Conservation (phyloP, 2,888 invertebrate genomes). For the Zygothrica quintamaculata region DNA sequence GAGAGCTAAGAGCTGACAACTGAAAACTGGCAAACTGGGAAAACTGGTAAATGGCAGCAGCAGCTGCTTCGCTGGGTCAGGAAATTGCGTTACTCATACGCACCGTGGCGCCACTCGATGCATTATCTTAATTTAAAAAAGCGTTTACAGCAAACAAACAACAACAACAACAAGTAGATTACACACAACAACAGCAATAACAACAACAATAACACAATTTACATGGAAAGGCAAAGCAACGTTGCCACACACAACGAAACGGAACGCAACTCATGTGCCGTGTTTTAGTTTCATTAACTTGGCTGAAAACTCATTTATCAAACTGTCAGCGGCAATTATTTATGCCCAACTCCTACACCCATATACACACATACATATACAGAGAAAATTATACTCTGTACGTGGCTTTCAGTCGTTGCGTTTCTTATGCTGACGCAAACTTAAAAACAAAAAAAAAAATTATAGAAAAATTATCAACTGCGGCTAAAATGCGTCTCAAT, state of each 20-base stretch:
- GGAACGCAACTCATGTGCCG: slow-evolving; percentile 58
- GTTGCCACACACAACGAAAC: no score
- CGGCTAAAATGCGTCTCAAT: slow-evolving; percentile 18
- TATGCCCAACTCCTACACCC: slow-evolving; percentile 36
- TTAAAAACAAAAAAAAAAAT: no score
- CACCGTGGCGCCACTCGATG: slow-evolving; percentile 58
- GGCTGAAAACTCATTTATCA: slow-evolving; percentile 76
- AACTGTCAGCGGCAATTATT: slow-evolving; percentile 78
- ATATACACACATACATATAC: slow-evolving; percentile 1
- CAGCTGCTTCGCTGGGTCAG: slow-evolving; percentile 23
- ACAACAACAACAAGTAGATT: slow-evolving; percentile 27
- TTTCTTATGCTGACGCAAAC: slow-evolving; percentile 35
- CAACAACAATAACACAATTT: slow-evolving; percentile 10
- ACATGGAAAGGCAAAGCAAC: slow-evolving; percentile 3
- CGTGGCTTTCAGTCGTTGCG: slow-evolving; percentile 17
- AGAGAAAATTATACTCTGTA: no score
- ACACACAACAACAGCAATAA: slow-evolving; percentile 8
- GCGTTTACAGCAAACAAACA: slow-evolving; percentile 11
- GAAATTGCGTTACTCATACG: slow-evolving; percentile 74
- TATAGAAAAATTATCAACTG: slow-evolving; percentile 58
- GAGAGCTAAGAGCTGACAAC: slow-evolving; percentile 25
- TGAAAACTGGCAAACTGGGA: slow-evolving; percentile 25
- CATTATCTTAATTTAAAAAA: slow-evolving; percentile 76
- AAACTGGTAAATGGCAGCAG: slow-evolving; percentile 14
- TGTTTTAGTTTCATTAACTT: slow-evolving; percentile 77